Evolutionary conservation across 2,797 vertebrate genomes (phyloP).

Genomic region (Girardinus metallicus): DNA sequence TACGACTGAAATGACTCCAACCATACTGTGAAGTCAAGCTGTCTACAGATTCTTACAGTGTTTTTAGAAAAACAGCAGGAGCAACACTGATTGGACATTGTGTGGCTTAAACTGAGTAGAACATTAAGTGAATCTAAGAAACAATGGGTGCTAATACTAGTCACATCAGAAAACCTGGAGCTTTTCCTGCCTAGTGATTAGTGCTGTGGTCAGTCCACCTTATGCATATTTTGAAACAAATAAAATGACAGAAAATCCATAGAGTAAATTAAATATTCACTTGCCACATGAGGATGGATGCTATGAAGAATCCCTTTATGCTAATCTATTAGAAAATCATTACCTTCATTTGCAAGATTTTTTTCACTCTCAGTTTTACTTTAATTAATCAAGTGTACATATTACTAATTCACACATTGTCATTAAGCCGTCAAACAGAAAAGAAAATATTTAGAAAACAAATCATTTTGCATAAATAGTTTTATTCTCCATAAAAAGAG

Average conservation of each 20-base stretch:
- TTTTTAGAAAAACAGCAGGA: background rate
- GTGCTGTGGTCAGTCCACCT: background rate
- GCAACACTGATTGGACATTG: background rate
- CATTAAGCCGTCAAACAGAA: background rate
- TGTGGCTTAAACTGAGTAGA: background rate
- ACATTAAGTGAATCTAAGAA: background rate
- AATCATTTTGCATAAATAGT: background rate
- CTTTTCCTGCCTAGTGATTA: background rate
- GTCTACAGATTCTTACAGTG: background rate
- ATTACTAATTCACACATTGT: background rate
- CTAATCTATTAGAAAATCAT: background rate
- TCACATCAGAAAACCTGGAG: background rate
- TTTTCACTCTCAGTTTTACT: background rate
- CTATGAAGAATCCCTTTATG: background rate
- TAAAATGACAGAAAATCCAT: background rate
- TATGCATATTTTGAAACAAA: background rate
- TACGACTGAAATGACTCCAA: background rate
- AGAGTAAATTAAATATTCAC: background rate
- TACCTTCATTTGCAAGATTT: background rate
- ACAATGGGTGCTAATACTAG: background rate
- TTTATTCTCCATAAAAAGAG: background rate
- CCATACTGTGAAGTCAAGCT: background rate
- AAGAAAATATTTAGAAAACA: background rate
- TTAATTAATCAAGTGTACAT: background rate
- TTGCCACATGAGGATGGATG: background rate